phyloP scores from a whole-genome alignment of 1,140 invertebrate species.

The Sinonovacula constricta region DNA sequence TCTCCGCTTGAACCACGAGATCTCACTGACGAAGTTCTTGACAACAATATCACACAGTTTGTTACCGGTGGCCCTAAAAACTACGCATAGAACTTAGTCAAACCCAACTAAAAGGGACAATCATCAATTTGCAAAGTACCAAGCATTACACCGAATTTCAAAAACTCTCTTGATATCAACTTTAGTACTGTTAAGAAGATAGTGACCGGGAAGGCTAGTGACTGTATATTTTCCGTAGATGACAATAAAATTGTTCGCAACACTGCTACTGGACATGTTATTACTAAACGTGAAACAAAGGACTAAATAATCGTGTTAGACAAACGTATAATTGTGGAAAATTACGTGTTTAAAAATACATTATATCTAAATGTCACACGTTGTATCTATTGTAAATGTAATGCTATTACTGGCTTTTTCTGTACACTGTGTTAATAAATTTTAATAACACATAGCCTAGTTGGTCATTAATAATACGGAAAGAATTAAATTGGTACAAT shows the following conservation, averaged over 20 bases:
- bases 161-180: slow-evolving; percentile 26
- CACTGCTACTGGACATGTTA: neutral
- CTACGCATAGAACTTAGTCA: slow-evolving; percentile 32
- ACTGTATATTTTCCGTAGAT: neutral
- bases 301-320: slow-evolving; percentile 32
- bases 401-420: too few relatives aligned
- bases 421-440: too few relatives aligned
- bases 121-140: slow-evolving; percentile 32
- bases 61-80: slow-evolving; percentile 55
- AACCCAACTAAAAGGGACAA: slow-evolving; percentile 4
- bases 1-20: slow-evolving; percentile 29
- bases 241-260: slow-evolving; percentile 15
- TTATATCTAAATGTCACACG: too few relatives aligned
- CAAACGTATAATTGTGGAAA: slow-evolving; percentile 6
- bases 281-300: slow-evolving; percentile 28
- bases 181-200: slow-evolving; percentile 21
- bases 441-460: too few relatives aligned
- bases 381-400: too few relatives aligned
- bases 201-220: slow-evolving; percentile 8
- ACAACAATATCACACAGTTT: slow-evolving; percentile 16
- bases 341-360: too few relatives aligned
- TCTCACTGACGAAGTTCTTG: slow-evolving; percentile 19
- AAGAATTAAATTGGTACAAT: too few relatives aligned
- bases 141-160: slow-evolving; percentile 43
- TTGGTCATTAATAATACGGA: too few relatives aligned